phyloP scores from a whole-genome alignment of 2,113 vertebrate species.

The Monopterus albus region DNA sequence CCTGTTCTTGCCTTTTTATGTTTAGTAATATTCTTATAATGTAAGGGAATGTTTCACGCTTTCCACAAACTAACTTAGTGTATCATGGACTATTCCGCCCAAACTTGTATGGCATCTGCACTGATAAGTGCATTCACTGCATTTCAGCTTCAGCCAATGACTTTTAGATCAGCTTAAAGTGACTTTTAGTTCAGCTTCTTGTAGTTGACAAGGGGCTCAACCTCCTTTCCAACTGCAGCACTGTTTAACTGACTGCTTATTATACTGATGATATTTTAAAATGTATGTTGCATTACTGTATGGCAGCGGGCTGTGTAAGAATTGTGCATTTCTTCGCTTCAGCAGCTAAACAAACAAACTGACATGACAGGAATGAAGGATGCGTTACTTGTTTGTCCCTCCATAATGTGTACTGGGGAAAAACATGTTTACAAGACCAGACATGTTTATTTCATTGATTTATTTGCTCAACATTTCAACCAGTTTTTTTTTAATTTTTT shows the following conservation, averaged over 20 bases:
- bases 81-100: conserved; percentile 67
- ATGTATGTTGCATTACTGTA: conserved; percentile 77
- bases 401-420: conserved; percentile 66
- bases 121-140: conserved; percentile 68
- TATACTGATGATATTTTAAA: conserved; percentile 73
- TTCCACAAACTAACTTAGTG: conserved; percentile 75
- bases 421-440: conserved; percentile 67
- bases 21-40: conserved; percentile 78
- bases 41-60: conserved; percentile 81
- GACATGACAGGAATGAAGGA: conserved; percentile 71
- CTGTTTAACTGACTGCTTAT: conserved; percentile 68
- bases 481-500: conserved; percentile 17
- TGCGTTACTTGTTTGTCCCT: conserved; percentile 64
- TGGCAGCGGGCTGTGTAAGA: conserved; percentile 76
- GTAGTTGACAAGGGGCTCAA: conserved; percentile 39
- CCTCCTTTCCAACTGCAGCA: conserved; percentile 26
- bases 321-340: conserved; percentile 63
- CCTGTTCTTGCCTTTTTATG: conserved; percentile 81
- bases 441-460: conserved; percentile 34
- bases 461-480: conserved; percentile 26
- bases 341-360: conserved; percentile 65
- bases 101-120: conserved; percentile 54
- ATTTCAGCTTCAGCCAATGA: conserved; percentile 72
- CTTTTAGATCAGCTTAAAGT: conserved; percentile 65
- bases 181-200: conserved; percentile 68